A percentile compares a stretch with the other conserved stretches of the same genome.
phyloP scores from a whole-genome alignment of 2,113 vertebrate genomes.

The Columba livia region DNA sequence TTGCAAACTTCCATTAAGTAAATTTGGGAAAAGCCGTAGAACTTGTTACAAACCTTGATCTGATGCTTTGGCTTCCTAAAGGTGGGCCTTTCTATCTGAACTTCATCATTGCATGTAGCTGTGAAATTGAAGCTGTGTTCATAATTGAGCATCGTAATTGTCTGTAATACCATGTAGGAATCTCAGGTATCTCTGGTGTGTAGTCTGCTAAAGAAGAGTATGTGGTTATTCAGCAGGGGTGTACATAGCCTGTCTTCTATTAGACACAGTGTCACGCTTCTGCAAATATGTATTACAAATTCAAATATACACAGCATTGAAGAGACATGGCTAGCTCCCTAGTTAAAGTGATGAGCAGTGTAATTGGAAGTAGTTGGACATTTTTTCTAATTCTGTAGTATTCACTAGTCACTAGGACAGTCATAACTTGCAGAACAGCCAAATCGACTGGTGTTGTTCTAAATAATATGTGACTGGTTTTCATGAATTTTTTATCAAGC shows the following conservation, averaged over 20 bases:
- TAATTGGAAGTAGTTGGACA: not conserved
- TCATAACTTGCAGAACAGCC: not conserved
- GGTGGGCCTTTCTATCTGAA: not conserved
- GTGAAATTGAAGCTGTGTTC: not conserved
- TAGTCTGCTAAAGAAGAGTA: not conserved
- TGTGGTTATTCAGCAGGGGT: not conserved
- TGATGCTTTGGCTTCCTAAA: not conserved
- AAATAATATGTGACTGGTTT: not conserved
- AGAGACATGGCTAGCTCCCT: not conserved
- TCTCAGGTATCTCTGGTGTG: not conserved
- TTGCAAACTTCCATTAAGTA: not conserved
- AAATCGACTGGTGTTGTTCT: fast-evolving
- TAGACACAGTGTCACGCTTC: not conserved
- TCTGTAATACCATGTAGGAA: not conserved
- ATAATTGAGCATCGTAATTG: not conserved
- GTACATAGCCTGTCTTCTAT: not conserved
- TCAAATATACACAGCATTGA: not conserved
- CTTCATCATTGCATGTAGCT: not conserved
- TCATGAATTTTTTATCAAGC: not conserved
- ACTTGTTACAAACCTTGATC: not conserved
- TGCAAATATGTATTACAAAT: not conserved
- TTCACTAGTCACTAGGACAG: not conserved
- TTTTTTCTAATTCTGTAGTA: not conserved
- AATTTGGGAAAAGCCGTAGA: not conserved
- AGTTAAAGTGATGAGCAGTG: not conserved